A percentile compares a stretch with the other conserved stretches of the same genome.
These are phyloP conservation scores for Chalcosyrphus nemorum DNA, from an alignment of 2,888 invertebrate species.

Conservation along the genomic window DNA sequence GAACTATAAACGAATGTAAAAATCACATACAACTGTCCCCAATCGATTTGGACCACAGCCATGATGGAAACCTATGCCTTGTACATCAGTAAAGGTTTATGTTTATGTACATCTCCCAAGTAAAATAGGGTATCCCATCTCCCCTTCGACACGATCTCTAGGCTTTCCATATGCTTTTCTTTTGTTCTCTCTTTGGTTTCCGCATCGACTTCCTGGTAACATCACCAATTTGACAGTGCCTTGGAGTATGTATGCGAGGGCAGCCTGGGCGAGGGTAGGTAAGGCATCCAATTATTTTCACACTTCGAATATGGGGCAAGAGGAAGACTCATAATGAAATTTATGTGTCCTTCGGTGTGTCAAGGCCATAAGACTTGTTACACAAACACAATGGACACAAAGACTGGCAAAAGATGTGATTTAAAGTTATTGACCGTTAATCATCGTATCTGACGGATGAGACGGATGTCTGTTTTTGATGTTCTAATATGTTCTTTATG, in stretches of 20 bases:
- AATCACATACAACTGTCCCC: too few species aligned
- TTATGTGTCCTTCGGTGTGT: slow-evolving; percentile 44
- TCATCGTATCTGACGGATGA: neutral
- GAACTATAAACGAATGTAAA: too few species aligned
- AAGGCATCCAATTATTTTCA: slow-evolving; percentile 61
- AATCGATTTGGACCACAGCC: too few species aligned
- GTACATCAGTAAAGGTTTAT: too few species aligned
- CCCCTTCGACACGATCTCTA: too few species aligned
- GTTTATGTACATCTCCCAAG: too few species aligned
- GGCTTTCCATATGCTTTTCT: too few species aligned
- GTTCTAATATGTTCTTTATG: neutral
- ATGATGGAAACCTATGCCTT: too few species aligned
- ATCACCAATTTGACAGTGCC: slow-evolving; percentile 21
- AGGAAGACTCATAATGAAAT: slow-evolving; percentile 6
- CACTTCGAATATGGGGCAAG: slow-evolving; percentile 36
- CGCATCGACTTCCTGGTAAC: neutral
- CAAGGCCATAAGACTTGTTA: slow-evolving; percentile 31
- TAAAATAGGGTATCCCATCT: too few species aligned
- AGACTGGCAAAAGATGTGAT: neutral
- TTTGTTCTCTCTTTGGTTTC: neutral
- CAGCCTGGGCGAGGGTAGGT: too few species aligned
- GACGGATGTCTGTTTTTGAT: slow-evolving; percentile 5
- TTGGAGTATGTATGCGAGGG: neutral
- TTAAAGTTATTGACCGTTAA: slow-evolving; percentile 12
- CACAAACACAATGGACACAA: neutral